A percentile compares a stretch with the other conserved stretches of the same genome.
Evolutionary conservation across 1,140 invertebrate species (phyloP).

Genomic region (Phymorhynchus buccinoides): DNA sequence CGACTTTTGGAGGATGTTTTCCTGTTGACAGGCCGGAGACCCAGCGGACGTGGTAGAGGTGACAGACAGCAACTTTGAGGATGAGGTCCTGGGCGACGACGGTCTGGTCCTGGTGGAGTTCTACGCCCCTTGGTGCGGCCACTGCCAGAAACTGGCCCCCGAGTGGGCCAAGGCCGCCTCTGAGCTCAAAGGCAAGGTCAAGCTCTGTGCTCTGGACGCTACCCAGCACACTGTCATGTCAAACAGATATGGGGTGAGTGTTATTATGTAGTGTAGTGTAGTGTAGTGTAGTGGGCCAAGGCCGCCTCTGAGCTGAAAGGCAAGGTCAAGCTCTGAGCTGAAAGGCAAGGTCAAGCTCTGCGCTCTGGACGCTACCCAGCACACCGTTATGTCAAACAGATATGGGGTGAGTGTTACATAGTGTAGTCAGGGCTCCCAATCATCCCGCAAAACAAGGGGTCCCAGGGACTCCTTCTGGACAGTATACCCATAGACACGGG

Average conservation of each 20-base stretch:
- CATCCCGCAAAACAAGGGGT: no score
- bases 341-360: conserved; percentile 96
- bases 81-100: conserved; percentile 89
- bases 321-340: conserved; percentile 89
- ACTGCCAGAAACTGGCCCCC: conserved; percentile 96
- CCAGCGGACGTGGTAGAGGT: conserved; percentile 90
- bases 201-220: conserved; percentile 96
- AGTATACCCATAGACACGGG: no score
- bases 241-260: conserved; percentile 74
- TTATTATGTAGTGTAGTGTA: no score
- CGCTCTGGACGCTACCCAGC: conserved; percentile 94
- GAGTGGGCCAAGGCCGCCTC: conserved; percentile 95
- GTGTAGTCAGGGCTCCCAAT: no score
- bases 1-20: no score
- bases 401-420: conserved; percentile 75
- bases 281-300: conserved; percentile 94
- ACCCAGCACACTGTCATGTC: conserved; percentile 89
- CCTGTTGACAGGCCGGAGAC: conserved; percentile 66
- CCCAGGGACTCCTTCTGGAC: no score
- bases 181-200: conserved; percentile 93
- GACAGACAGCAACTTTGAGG: conserved; percentile 95
- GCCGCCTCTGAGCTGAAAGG: conserved; percentile 96
- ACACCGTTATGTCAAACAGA: conserved; percentile 82
- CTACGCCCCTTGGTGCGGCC: conserved; percentile 86
- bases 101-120: conserved; percentile 98